Conservation (phyloP, 2,113 vertebrate genomes). For the Saiga tatarica region DNA sequence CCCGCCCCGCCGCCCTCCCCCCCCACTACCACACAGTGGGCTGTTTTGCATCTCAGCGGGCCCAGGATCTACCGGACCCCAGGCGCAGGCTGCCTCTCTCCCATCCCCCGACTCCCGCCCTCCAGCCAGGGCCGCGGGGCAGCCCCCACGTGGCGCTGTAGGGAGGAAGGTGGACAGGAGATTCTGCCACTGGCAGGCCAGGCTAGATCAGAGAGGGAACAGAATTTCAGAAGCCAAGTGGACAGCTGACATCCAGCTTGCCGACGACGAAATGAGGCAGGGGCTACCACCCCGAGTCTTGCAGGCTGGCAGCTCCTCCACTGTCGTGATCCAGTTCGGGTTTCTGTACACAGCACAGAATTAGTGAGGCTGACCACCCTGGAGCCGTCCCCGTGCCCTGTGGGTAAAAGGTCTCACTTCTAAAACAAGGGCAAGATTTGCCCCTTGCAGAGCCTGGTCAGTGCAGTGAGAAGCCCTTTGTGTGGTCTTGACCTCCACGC, state of each 20-base stretch:
- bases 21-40: not conserved
- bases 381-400: not conserved
- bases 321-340: not conserved
- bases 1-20: fast-evolving
- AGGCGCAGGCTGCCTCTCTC: not conserved
- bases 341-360: not conserved
- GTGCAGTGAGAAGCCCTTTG: too few species aligned
- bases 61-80: too few species aligned
- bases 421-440: too few species aligned
- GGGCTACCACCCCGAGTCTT: not conserved
- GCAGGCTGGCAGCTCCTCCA: not conserved
- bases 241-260: not conserved
- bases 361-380: not conserved
- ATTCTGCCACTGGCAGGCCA: not conserved
- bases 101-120: not conserved
- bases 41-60: not conserved
- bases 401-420: fast-evolving
- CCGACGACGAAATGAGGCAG: not conserved
- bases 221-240: not conserved
- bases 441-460: not conserved
- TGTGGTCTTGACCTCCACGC: not conserved
- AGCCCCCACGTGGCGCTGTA: not conserved
- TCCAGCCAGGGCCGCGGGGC: not conserved
- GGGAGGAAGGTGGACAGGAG: not conserved
- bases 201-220: not conserved